These are phyloP conservation scores for Drusus annulatus DNA, from an alignment of 1,140 invertebrate genomes.

Conservation along the genomic window DNA sequence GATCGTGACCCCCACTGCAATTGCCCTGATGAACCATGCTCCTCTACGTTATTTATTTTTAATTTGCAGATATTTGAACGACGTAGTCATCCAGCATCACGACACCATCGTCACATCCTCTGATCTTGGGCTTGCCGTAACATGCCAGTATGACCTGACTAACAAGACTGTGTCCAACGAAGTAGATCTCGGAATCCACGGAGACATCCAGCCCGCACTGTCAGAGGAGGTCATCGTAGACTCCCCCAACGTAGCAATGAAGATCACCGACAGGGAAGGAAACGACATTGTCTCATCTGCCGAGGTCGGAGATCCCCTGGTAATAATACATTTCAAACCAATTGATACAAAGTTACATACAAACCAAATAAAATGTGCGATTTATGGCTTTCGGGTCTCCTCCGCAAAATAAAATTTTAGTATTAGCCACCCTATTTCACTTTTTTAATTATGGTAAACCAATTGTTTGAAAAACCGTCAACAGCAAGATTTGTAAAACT, in stretches of 20 bases:
- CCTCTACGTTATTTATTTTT: no score
- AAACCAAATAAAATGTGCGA: no score
- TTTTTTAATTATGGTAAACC: no score
- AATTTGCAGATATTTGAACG: conserved; percentile 80
- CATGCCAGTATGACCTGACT: conserved; percentile 93
- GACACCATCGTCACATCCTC: conserved; percentile 95
- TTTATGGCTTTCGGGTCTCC: no score
- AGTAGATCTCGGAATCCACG: conserved; percentile 90
- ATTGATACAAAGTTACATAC: no score
- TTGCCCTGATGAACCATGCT: no score
- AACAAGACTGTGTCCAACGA: conserved; percentile 95
- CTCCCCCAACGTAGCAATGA: conserved; percentile 95
- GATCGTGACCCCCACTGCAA: no score
- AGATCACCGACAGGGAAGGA: conserved; percentile 89
- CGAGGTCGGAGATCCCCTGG: conserved; percentile 90
- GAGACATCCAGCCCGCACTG: conserved; percentile 84
- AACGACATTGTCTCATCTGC: conserved; percentile 85
- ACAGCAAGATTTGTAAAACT: no score
- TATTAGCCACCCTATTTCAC: no score
- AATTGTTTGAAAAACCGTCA: no score
- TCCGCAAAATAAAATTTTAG: no score
- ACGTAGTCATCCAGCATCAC: conserved; percentile 94
- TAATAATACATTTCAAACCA: conserved; percentile 55
- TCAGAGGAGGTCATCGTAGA: conserved; percentile 91
- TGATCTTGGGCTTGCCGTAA: conserved; percentile 91